Conservation (phyloP, 2,888 invertebrate species). For the Panzeria rudis region DNA sequence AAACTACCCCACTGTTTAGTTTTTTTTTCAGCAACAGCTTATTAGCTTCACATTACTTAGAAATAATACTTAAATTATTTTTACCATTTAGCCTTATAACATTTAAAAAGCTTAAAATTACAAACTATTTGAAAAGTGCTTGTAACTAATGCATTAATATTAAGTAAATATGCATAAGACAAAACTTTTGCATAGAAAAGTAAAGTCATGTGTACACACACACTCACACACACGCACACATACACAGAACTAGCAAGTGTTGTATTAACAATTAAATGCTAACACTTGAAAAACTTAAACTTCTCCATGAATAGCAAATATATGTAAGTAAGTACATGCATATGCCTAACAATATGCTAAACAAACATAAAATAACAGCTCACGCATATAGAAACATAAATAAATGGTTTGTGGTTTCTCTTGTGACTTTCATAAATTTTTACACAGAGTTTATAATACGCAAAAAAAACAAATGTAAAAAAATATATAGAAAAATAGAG, state of each 20-base stretch:
- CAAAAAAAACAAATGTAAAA: slow-evolving; percentile 1
- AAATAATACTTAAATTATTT: slow-evolving; percentile 37
- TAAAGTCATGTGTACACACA: slow-evolving; percentile 41
- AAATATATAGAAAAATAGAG: background rate
- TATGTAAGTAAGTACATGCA: background rate
- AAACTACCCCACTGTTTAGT: background rate
- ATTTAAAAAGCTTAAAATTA: slow-evolving; percentile 40
- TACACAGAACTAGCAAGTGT: slow-evolving; percentile 42
- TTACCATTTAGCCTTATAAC: slow-evolving; percentile 6
- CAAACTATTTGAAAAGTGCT: slow-evolving; percentile 49
- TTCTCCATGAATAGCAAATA: slow-evolving; percentile 40
- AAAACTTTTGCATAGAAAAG: slow-evolving; percentile 52
- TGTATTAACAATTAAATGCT: slow-evolving; percentile 71
- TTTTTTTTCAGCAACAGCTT: slow-evolving; percentile 1
- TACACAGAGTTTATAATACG: slow-evolving; percentile 50
- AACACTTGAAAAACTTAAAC: slow-evolving; percentile 67
- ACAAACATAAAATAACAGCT: slow-evolving; percentile 57
- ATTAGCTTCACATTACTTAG: slow-evolving; percentile 52
- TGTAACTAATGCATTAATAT: slow-evolving; percentile 62
- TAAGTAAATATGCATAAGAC: slow-evolving; percentile 63
- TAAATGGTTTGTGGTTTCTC: slow-evolving; percentile 65
- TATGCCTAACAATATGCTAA: slow-evolving; percentile 68
- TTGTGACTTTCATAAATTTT: slow-evolving; percentile 69
- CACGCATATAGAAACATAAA: slow-evolving; percentile 61
- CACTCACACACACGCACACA: slow-evolving; percentile 21